phyloP scores from a whole-genome alignment of 92 coral and sea anemone genomes.

The Anthopleura xanthogrammica region DNA sequence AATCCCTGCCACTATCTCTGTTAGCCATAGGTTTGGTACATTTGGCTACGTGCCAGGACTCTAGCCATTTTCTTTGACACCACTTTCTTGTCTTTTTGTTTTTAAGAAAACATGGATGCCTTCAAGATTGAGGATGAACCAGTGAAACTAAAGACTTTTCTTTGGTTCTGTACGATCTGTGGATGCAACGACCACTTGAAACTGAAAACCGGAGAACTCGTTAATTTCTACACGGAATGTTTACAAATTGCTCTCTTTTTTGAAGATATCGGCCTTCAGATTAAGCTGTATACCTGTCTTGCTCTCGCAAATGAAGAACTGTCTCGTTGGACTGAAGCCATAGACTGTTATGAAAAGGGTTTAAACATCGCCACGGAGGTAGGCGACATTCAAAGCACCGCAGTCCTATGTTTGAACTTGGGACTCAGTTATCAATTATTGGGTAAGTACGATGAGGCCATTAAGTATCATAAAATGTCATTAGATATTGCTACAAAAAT shows the following conservation, averaged over 20 bases:
- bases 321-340: not conserved
- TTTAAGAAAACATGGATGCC: not conserved
- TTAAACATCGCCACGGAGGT: not conserved
- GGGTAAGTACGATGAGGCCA: not conserved
- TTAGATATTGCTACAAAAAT: not conserved
- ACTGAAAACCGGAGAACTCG: not conserved
- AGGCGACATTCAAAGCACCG: not conserved
- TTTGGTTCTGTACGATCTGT: not conserved
- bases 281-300: not conserved
- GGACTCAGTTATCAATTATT: not conserved
- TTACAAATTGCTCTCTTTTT: not conserved
- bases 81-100: too few relatives aligned
- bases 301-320: not conserved
- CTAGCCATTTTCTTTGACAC: too few relatives aligned
- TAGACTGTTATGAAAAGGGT: not conserved
- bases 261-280: not conserved
- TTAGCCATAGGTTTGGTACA: too few relatives aligned
- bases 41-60: too few relatives aligned
- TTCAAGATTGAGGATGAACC: not conserved
- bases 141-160: not conserved
- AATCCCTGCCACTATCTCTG: too few relatives aligned
- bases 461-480: not conserved
- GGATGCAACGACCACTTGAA: not conserved
- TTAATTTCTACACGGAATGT: not conserved
- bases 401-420: not conserved